Percentiles rank a stretch among this genome's conserved stretches.
Evolutionary conservation across 2,888 invertebrate species (phyloP).

Genomic region (Philhelius pedissequus): DNA sequence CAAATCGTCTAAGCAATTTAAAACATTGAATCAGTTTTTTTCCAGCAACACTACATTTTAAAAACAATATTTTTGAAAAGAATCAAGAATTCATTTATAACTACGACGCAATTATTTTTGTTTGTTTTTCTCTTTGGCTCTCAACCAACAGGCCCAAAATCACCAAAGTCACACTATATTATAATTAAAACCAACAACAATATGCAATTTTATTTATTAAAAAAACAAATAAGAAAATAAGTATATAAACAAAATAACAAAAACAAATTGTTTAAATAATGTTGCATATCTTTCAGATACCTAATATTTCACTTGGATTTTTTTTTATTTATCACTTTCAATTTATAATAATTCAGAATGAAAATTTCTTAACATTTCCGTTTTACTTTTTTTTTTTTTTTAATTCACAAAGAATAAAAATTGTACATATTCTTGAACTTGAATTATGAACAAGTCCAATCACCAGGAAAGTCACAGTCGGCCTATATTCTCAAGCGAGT

Average conservation of each 20-base stretch:
- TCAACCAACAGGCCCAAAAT: too few relatives aligned
- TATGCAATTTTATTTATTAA: not conserved
- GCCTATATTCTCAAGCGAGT: constrained; percentile 60
- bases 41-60: too few relatives aligned
- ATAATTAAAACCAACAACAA: not conserved
- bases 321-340: constrained; percentile 54
- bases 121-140: too few relatives aligned
- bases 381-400: not conserved
- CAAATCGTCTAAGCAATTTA: too few relatives aligned
- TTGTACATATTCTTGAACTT: constrained; percentile 65
- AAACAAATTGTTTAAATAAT: not conserved
- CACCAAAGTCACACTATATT: not conserved
- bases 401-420: not conserved
- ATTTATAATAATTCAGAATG: not conserved
- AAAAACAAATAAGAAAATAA: not conserved
- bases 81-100: too few relatives aligned
- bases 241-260: not conserved
- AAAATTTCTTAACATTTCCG: not conserved
- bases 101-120: too few relatives aligned
- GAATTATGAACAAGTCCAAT: constrained; percentile 59
- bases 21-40: too few relatives aligned
- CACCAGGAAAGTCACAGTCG: constrained; percentile 64
- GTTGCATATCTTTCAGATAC: not conserved
- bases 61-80: too few relatives aligned
- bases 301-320: too few relatives aligned